A percentile compares a stretch with the other conserved stretches of the same genome.
These are phyloP conservation scores for Ruditapes philippinarum DNA, from an alignment of 1,140 invertebrate species.

Conservation along the genomic window DNA sequence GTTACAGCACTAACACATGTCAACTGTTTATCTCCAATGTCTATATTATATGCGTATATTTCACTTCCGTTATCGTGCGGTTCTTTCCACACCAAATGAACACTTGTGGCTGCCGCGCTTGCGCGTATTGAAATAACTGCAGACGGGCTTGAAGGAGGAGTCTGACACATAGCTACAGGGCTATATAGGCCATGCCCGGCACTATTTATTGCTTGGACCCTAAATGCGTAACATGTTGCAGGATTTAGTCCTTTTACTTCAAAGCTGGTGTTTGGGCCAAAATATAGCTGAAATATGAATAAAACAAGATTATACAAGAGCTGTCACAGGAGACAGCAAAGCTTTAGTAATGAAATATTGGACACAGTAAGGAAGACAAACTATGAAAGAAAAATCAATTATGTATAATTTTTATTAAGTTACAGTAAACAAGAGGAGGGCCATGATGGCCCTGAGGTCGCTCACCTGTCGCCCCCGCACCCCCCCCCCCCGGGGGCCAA, in stretches of 20 bases:
- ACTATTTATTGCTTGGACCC: conserved; percentile 88
- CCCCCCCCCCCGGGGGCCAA: too few relatives aligned
- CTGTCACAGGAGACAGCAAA: too few relatives aligned
- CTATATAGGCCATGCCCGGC: conserved; percentile 85
- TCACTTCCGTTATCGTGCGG: conserved; percentile 90
- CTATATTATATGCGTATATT: conserved; percentile 92
- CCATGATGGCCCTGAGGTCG: too few relatives aligned
- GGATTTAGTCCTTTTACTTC: conserved; percentile 93
- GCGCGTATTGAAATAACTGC: conserved; percentile 88
- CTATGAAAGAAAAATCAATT: too few relatives aligned
- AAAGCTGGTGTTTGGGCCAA: conserved; percentile 87
- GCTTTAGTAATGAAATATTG: too few relatives aligned
- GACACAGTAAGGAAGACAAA: too few relatives aligned
- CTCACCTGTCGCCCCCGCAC: too few relatives aligned
- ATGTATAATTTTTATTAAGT: too few relatives aligned
- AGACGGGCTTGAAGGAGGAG: conserved; percentile 84
- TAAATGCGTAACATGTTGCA: conserved; percentile 93
- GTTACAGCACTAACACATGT: conserved; percentile 78
- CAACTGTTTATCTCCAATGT: conserved; percentile 89
- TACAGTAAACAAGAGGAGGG: too few relatives aligned
- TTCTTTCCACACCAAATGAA: conserved; percentile 91
- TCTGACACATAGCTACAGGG: conserved; percentile 77
- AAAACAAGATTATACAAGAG: too few relatives aligned
- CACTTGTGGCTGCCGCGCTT: conserved; percentile 89
- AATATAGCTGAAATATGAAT: conserved; percentile 85